Evolutionary conservation across 2,113 vertebrate species (phyloP), one percentile per base, ranked within the genome.

Genomic region (Apteryx owenii): DNA sequence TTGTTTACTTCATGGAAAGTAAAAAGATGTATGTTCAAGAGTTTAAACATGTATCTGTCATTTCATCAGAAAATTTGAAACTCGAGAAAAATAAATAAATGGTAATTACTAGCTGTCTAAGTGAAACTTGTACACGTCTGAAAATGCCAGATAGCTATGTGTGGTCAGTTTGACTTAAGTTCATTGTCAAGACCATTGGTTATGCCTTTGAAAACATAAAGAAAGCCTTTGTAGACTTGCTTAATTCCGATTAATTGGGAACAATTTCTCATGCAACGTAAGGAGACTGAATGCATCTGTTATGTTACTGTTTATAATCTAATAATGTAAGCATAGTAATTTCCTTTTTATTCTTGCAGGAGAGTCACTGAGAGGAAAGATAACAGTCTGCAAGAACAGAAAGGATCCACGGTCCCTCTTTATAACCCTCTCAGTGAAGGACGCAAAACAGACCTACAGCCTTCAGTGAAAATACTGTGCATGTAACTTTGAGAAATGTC

Each of bases 371-470:
- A 97, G 91, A 80, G 99, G 99, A 51, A 99, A 97, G 90, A 98
- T 99, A 92, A 97, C 85, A 1, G 98, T 99, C 38, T 96, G 98
- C 79, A 99, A 99, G 89, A 99, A 99, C 97, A 99, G 98, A 79
- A 99, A 99, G 94, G 99, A 99, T 95, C 99, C 99, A 1, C 98
- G 99, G 6, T 99, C 99, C 3, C 98, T 99, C 85, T 94, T 99
- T 12, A 98, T 99, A 94, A 99, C 98, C 14, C 97, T 99, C 36
- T 96, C 95, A 4, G 72, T 99, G 77, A 97, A 96, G 76, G 98
- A 98, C 73, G 88, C 71, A 2, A 98, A 98, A 90, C 99, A 98
- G 85, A 99, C 98, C 9, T 99, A 99, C 58, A 97, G 97, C 89
- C 98, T 99, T 11, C 99, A 99, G 93, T 99, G 94, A 98, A 70